Evolutionary conservation across 2,797 vertebrate genomes (phyloP).

Genomic region (Setipinna tenuifilis): DNA sequence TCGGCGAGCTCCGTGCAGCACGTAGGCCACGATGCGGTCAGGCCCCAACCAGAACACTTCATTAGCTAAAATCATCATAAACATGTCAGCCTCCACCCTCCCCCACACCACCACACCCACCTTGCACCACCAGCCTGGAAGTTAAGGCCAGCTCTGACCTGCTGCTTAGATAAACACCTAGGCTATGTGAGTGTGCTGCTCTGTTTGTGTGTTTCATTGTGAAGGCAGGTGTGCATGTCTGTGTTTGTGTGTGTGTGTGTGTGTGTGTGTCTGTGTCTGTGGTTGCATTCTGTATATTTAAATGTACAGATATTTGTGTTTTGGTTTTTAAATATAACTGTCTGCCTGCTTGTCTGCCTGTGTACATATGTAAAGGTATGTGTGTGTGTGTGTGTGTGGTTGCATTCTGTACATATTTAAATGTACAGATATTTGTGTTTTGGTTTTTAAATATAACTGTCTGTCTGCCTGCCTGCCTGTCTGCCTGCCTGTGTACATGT

Average conservation of each 20-base stretch:
- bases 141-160: background rate
- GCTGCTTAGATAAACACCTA: background rate
- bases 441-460: no score
- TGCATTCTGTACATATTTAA: no score
- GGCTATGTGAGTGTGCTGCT: background rate
- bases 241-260: no score
- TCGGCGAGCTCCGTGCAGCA: background rate
- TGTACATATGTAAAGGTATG: background rate
- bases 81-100: background rate
- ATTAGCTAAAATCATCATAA: constrained; percentile 16
- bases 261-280: background rate
- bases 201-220: background rate
- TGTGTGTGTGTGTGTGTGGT: background rate
- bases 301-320: no score
- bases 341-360: no score
- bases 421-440: no score
- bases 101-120: background rate
- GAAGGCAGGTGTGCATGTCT: background rate
- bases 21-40: background rate
- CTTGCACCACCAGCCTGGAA: background rate
- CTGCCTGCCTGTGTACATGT: no score
- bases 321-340: no score
- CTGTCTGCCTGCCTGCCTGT: no score
- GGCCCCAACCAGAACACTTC: background rate
- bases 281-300: no score